Evolutionary conservation across 1,140 invertebrate genomes (phyloP), one percentile per base, ranked within the genome.

Genomic region (Drosophila simulans): DNA sequence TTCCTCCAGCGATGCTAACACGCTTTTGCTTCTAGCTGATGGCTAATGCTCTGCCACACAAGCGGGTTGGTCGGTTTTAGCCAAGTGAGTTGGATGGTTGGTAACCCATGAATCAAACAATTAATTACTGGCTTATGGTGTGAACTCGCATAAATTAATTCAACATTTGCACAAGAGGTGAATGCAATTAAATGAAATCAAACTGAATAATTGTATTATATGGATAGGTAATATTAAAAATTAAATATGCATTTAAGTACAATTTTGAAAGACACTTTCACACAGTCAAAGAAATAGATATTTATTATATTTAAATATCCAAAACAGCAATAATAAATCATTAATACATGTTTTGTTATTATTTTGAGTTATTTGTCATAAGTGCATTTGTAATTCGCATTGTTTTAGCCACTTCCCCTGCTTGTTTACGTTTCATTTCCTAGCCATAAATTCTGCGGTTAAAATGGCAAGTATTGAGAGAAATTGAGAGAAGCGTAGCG

Each of bases 21-120:
- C 80, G 84, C 84, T 88, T 86, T 86, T 86, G 83, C 83, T 82
- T 86, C 79, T 83, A 86, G 68, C 58, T 74, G 53, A 25, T 53
- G 52, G 62, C 52, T 20, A 56, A 46, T 65, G 52, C 72, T 45
- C 71, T 58, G 56, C 35, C 35, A 10, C 34, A 22, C 34, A 48
- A 55, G 13, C 35, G 51, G 64, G 51, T 42, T 70, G 56, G 15
- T 48, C 12, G 66, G 39, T 22, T 45, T 37, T 31, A 54, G 31
- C 39, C 46, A 27, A 13, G 2, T 1, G 20, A 22, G 4, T 1
- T 46, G 4, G 51, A 10, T n/a, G 55, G 42, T 54, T 39, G 40
- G 17, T n/a, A 51, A 31, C 25, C 53, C 66, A 40, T 39, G 27
- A 65, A 68, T 68, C 64, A 65, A 65, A 68, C 60, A 27, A 37